These are phyloP conservation scores for Fragum fragum DNA, from an alignment of 2,888 invertebrate genomes.

Conservation along the genomic window DNA sequence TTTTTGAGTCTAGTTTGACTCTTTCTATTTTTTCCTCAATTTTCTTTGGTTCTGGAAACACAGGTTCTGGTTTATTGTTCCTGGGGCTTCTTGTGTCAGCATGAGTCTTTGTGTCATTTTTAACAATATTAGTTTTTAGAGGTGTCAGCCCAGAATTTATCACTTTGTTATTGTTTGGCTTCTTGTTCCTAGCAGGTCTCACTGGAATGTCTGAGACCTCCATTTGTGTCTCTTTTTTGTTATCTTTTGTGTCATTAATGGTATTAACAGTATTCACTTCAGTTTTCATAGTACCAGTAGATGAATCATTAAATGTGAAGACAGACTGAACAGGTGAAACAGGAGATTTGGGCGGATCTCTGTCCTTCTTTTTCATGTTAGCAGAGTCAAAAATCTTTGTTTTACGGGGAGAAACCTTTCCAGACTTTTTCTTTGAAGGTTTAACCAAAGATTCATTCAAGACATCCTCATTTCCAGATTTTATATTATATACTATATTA, in stretches of 20 bases:
- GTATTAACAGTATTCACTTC: neutral
- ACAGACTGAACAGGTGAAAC: conserved; percentile 16
- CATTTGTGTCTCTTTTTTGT: conserved; percentile 25
- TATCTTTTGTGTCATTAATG: neutral
- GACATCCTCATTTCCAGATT: conserved; percentile 17
- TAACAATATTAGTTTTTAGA: conserved; percentile 42
- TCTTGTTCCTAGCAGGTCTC: conserved; percentile 2
- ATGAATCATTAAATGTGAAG: neutral
- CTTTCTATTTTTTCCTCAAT: neutral
- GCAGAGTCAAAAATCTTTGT: conserved; percentile 73
- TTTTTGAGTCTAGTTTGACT: conserved; percentile 16
- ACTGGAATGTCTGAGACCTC: neutral
- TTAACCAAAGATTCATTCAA: conserved; percentile 20
- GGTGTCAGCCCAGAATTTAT: conserved; percentile 41
- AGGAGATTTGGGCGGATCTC: conserved; percentile 39
- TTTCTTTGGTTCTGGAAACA: conserved; percentile 46
- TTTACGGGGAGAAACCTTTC: conserved; percentile 61
- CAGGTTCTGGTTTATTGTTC: conserved; percentile 36
- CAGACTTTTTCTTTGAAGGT: conserved; percentile 43
- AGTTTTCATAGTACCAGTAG: neutral
- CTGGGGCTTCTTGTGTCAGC: conserved; percentile 33
- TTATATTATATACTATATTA: neutral
- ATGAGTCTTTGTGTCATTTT: conserved; percentile 13
- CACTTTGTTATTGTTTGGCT: conserved; percentile 15
- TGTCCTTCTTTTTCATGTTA: conserved; percentile 56